These are phyloP conservation scores for Montipora cactus DNA, from an alignment of 64 coral and sea anemone species.

Conservation along the genomic window DNA sequence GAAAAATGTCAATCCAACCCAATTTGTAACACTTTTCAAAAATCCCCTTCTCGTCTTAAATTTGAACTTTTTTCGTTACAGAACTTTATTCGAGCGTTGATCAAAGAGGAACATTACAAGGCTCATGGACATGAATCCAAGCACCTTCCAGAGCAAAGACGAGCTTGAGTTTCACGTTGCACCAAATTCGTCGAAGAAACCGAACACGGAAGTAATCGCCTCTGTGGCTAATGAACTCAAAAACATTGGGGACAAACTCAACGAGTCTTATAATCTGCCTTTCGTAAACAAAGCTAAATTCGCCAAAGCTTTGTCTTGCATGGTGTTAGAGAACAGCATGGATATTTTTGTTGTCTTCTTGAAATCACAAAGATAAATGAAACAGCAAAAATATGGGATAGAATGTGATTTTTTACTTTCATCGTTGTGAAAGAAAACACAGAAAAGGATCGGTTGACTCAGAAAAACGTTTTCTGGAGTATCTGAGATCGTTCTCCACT, in stretches of 20 bases:
- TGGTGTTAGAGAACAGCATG: not conserved
- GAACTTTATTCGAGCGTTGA: too few species aligned
- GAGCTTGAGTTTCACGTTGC: not conserved
- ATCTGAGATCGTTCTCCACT: too few species aligned
- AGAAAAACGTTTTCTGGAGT: too few species aligned
- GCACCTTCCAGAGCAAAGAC: not conserved
- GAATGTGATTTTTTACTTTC: too few species aligned
- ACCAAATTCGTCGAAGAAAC: not conserved
- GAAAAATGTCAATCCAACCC: not conserved
- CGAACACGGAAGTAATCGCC: not conserved
- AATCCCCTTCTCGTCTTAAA: too few species aligned
- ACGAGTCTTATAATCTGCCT: not conserved
- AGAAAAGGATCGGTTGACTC: too few species aligned
- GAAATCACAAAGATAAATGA: not conserved
- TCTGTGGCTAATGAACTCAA: not conserved
- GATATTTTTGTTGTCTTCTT: not conserved
- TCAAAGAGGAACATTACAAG: too few species aligned
- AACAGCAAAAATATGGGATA: not conserved
- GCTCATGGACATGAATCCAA: not conserved
- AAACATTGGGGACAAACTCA: conserved; percentile 25
- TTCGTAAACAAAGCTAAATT: not conserved
- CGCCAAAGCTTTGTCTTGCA: not conserved
- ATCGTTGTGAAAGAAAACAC: too few species aligned
- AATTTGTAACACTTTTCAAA: too few species aligned
- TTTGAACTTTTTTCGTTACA: too few species aligned